Percentiles rank a stretch among this genome's conserved stretches.
Evolutionary conservation across 53 echinoderm and acorn worm species (phyloP).

Genomic region (Patiria pectinifera): DNA sequence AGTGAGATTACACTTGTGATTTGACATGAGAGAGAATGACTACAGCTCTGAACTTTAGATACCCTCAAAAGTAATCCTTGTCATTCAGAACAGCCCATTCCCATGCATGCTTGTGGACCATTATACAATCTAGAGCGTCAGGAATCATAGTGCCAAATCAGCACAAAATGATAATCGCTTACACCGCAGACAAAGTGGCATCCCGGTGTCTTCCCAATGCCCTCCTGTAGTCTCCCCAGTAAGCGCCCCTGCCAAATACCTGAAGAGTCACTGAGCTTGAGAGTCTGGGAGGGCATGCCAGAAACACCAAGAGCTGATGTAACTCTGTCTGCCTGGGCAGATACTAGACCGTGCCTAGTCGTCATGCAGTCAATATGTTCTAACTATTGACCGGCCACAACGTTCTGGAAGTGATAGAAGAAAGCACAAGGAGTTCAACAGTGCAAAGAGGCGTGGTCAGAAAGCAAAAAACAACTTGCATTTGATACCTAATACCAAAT

Average conservation of each 20-base stretch:
- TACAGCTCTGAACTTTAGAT: background rate
- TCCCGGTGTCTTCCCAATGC: constrained; percentile 44
- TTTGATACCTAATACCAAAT: background rate
- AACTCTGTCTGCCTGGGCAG: background rate
- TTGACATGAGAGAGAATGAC: background rate
- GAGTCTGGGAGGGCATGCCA: constrained; percentile 57
- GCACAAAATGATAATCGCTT: constrained; percentile 38
- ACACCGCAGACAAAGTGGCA: background rate
- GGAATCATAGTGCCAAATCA: constrained; percentile 33
- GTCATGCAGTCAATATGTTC: background rate
- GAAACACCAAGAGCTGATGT: constrained; percentile 8
- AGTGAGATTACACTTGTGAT: background rate
- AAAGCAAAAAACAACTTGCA: background rate
- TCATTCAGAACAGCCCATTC: background rate
- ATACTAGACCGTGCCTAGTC: background rate
- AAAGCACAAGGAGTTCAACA: background rate
- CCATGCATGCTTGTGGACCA: background rate
- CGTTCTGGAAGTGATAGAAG: background rate
- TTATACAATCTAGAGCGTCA: background rate
- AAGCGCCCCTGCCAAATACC: constrained; percentile 13
- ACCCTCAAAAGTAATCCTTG: background rate
- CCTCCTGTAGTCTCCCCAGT: constrained; percentile 11
- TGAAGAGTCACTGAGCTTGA: background rate
- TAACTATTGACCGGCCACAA: background rate
- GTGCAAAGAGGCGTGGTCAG: background rate